Percentiles rank a stretch among this genome's conserved stretches.
Conservation (phyloP, 1,140 invertebrate genomes). For the Lordiphosa clarofinis region DNA sequence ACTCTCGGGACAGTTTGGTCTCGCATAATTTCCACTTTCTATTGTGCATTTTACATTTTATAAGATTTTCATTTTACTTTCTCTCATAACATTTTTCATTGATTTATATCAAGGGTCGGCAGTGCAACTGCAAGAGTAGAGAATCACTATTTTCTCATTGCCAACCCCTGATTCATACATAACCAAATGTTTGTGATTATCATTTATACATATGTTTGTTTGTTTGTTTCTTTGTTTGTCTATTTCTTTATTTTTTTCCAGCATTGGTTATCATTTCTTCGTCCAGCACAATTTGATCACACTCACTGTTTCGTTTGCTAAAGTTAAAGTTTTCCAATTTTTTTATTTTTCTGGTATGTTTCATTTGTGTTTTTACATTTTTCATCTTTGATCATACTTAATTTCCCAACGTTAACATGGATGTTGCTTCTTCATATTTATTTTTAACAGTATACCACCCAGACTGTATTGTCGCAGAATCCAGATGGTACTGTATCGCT, state of each 20-base stretch:
- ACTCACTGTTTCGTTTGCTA: slow-evolving; percentile 8
- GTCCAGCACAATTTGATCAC: slow-evolving; percentile 17
- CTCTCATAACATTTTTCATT: not conserved
- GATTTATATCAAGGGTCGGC: too few species aligned
- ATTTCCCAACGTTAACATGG: not conserved
- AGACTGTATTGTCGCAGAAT: slow-evolving; percentile 96
- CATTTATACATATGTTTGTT: slow-evolving; percentile 10
- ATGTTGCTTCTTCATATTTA: slow-evolving; percentile 6
- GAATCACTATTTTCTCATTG: too few species aligned
- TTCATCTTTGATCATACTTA: not conserved
- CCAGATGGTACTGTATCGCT: slow-evolving; percentile 97
- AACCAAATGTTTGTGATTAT: slow-evolving; percentile 16
- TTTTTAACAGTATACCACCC: slow-evolving; percentile 86
- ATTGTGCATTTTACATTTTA: slow-evolving; percentile 18
- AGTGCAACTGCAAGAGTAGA: too few species aligned
- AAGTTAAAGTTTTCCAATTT: slow-evolving; percentile 7
- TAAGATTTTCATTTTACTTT: slow-evolving; percentile 2
- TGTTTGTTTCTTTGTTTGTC: slow-evolving; percentile 22
- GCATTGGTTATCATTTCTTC: slow-evolving; percentile 22
- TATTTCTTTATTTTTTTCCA: slow-evolving; percentile 22
- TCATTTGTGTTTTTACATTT: slow-evolving; percentile 7
- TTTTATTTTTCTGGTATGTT: slow-evolving; percentile 21
- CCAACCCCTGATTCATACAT: not conserved
- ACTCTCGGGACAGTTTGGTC: too few species aligned
- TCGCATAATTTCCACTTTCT: slow-evolving; percentile 20